Evolutionary conservation across 2,888 invertebrate species (phyloP).

Genomic region (Lasius fuliginosus): DNA sequence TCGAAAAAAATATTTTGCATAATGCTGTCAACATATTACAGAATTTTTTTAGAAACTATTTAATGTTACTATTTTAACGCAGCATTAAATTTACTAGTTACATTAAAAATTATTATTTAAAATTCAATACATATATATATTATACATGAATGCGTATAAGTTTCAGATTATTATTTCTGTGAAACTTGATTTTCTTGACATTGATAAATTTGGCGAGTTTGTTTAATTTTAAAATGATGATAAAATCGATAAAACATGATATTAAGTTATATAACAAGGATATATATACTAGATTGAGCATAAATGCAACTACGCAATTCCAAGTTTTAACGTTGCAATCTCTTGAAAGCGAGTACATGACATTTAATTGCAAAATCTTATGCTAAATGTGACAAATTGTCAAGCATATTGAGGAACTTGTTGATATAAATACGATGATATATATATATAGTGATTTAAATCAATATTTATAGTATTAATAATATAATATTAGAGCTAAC

Average conservation of each 20-base stretch:
- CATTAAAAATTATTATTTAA: not conserved
- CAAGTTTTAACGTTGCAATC: conserved; percentile 1
- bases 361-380: not conserved
- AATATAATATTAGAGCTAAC: not conserved
- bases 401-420: conserved; percentile 15
- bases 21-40: not conserved
- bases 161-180: not conserved
- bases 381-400: not conserved
- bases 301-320: not conserved
- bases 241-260: not conserved
- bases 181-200: conserved; percentile 3
- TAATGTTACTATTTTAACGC: not conserved
- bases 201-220: not conserved
- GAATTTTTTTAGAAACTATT: not conserved
- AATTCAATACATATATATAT: not conserved
- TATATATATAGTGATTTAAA: not conserved
- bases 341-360: not conserved
- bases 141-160: not conserved
- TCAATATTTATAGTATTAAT: not conserved
- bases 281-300: not conserved
- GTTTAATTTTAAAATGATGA: not conserved
- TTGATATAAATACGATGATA: not conserved
- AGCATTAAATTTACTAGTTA: not conserved
- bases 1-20: not conserved
- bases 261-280: not conserved